These are phyloP conservation scores for Heliconius ismenius DNA, from an alignment of 2,888 invertebrate species.

Conservation along the genomic window DNA sequence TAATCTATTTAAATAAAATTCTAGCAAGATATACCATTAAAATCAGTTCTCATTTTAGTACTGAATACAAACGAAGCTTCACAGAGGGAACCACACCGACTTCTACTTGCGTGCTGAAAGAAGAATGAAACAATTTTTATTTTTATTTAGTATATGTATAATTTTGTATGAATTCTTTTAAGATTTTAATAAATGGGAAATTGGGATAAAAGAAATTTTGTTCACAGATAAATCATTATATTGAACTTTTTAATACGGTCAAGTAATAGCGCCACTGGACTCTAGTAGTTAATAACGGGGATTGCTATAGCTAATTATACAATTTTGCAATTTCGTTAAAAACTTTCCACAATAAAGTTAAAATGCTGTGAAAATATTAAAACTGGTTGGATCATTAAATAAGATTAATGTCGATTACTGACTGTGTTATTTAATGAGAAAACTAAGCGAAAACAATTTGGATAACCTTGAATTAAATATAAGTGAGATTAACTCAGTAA, in stretches of 20 bases:
- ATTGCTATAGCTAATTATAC: neutral
- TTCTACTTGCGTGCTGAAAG: no score
- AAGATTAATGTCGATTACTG: constrained; percentile 13
- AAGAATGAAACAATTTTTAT: no score
- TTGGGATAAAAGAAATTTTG: neutral
- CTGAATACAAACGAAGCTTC: no score
- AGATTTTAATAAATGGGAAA: no score
- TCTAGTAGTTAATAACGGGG: neutral
- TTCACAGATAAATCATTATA: neutral
- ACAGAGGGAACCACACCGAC: no score
- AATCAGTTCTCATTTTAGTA: no score
- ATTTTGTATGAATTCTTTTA: no score
- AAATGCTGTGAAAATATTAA: neutral
- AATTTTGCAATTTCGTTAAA: neutral
- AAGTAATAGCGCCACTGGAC: neutral
- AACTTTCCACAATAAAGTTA: neutral
- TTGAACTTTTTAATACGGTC: neutral
- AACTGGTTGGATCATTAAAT: neutral
- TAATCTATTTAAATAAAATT: no score
- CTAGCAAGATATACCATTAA: no score
- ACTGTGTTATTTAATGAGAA: neutral
- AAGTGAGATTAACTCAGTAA: neutral
- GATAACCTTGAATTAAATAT: neutral
- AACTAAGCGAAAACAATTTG: neutral
- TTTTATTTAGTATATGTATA: no score